Evolutionary conservation across 2,797 vertebrate species (phyloP), one percentile per base, ranked within the genome.

Genomic region (Urocyon cinereoargenteus): DNA sequence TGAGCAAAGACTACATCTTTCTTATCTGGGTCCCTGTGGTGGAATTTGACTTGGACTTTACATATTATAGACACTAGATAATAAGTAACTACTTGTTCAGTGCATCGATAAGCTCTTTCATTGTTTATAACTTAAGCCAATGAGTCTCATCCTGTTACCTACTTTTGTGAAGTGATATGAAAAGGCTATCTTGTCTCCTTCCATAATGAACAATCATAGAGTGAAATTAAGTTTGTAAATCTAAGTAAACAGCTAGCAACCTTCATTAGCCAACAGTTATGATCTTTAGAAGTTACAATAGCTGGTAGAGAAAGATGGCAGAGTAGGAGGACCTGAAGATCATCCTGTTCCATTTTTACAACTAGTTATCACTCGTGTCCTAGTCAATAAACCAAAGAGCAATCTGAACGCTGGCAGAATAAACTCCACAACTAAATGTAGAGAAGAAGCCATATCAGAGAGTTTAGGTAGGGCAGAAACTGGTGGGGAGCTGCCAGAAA

Each of bases 141-240:
- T 86, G 12, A 77, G 53, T 95, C 22, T 86, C 21, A 93, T 79
- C 22, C 49, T 86, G 31, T 93, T 95, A 68, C 2, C 34, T 79
- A 75, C 59, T 82, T 91, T 91, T 89, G 78, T 83, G 68, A 72
- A 64, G 53, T 96, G n/a, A 93, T 95, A 61, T 91, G 79, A 70
- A 26, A 90, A 93, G 28, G 45, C 6, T 18, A 28, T 70, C 13
- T 95, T 86, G 26, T 53, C 16, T 21, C 49, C 10, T 92, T 16
- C 36, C 40, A 89, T 53, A 90, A 15, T 78, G 49, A 95, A 92
- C 51, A 78, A 49, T 81, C 83, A 87, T 21, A 86, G 13, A 85
- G 61, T 89, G 53, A 96, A 95, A 84, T 90, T 85, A 62, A 78
- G 53, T 89, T 91, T 95, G 64, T 93, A 75, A 93, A 78, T 96